Percentiles rank a stretch among this genome's conserved stretches.
Evolutionary conservation across 1,140 invertebrate genomes (phyloP).

Genomic region (Tetramorium alpestre): DNA sequence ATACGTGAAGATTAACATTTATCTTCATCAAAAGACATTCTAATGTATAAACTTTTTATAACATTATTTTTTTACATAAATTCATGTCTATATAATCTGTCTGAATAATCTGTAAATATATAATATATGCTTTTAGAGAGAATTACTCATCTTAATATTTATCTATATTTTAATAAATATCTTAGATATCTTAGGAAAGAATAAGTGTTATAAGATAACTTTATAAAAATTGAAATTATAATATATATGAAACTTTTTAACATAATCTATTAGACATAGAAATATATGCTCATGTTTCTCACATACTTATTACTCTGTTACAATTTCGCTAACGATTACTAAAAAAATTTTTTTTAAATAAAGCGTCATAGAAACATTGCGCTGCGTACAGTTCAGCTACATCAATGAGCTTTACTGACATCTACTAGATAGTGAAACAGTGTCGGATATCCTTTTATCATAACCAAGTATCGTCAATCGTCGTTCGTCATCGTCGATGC

Average conservation of each 20-base stretch:
- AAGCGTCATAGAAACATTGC: not conserved
- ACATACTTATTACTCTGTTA: not conserved
- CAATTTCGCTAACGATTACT: not conserved
- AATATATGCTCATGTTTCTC: not conserved
- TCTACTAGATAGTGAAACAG: not conserved
- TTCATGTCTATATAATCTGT: too few species aligned
- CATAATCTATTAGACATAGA: not conserved
- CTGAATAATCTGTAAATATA: constrained; percentile 2
- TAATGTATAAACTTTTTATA: not conserved
- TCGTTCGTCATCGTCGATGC: constrained; percentile 42
- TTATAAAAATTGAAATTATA: not conserved
- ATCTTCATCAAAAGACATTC: not conserved
- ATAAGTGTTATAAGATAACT: not conserved
- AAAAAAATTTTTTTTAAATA: not conserved
- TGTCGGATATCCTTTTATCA: not conserved
- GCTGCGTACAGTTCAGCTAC: not conserved
- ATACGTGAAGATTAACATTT: not conserved
- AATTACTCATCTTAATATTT: not conserved
- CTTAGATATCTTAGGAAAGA: not conserved
- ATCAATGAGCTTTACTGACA: not conserved
- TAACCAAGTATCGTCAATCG: constrained; percentile 10
- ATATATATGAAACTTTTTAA: not conserved
- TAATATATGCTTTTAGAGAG: not conserved
- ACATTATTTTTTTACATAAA: not conserved
- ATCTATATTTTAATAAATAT: constrained; percentile 2